A percentile compares a stretch with the other conserved stretches of the same genome.
Conservation (phyloP, 2,888 invertebrate genomes). For the Tipula vernalis region DNA sequence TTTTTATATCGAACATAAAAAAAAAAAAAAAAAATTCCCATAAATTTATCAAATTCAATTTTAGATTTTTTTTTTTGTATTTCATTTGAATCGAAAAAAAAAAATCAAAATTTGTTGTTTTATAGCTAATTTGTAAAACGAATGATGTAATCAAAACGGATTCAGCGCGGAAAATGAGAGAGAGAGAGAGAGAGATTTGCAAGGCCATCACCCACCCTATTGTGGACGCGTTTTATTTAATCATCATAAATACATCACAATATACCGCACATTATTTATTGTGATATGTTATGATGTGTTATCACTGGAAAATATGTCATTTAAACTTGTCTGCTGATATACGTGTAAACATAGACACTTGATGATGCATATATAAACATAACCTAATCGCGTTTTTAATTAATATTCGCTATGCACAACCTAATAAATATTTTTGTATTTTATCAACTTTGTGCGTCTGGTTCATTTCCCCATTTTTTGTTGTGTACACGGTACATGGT, state of each 20-base stretch:
- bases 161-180: neutral
- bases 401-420: neutral
- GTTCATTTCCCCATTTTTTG: too few relatives aligned
- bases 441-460: too few relatives aligned
- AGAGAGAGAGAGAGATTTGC: too few relatives aligned
- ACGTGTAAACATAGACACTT: neutral
- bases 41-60: neutral
- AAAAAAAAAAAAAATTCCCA: neutral
- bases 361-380: neutral
- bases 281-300: neutral
- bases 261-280: neutral
- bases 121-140: neutral
- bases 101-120: neutral
- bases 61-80: neutral
- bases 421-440: neutral
- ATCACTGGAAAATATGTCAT: neutral
- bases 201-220: too few relatives aligned
- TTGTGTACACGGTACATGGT: too few relatives aligned
- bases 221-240: neutral
- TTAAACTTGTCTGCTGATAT: neutral
- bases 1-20: neutral
- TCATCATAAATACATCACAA: neutral
- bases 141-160: neutral
- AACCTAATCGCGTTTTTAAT: neutral
- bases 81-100: too few relatives aligned